Base-by-base conservation (phyloP, 2,113 vertebrate genomes). In the Microtus montanus region DNA sequence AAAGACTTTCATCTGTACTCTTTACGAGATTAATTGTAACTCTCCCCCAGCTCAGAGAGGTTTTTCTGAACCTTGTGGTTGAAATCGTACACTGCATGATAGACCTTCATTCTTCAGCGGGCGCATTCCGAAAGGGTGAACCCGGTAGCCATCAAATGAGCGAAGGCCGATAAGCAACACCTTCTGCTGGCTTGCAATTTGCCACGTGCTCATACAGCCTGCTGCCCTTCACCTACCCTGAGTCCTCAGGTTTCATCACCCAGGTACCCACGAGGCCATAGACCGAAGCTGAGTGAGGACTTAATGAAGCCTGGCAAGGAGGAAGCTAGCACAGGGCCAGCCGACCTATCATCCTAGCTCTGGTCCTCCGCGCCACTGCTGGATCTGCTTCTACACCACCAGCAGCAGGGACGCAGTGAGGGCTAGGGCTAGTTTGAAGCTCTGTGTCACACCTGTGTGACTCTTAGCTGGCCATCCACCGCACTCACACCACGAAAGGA, bases 11-110 rank as follows among this genome's bases (percentile, higher is more conserved):
- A 97, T 91, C 87, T 93, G 85, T 85, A 70, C 84, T 35, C 95
- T 96, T 97, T 97, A 96, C 30, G 70, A 98, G 90, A 87, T 97
- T 97, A 96, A 97, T 92, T 97, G 91, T 97, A 98, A 96, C 92
- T 96, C 91, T 90, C 92, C 58, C 95, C 15, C 66, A 79, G 91
- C 94, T 97, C 92, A 95, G 91, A 98, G 94, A 54, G 41, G 0
- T 87, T 96, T 97, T 92, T 63, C 33, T 85, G 92, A 95, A 83
- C 96, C 79, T 94, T 87, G 66, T 49, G 95, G 96, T 49, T 93
- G 96, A 95, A 96, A 97, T 14, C 5, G 71, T 97, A 96, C 95
- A 97, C 87, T 90, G 64, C 33, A 77, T 95, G 93, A 96, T 87
- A 97, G 97, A 97, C 78, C 66, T 96, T 47, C 82, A 0, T 87